Base-by-base conservation (phyloP, 2,113 vertebrate species). In the Oreochromis niloticus region DNA sequence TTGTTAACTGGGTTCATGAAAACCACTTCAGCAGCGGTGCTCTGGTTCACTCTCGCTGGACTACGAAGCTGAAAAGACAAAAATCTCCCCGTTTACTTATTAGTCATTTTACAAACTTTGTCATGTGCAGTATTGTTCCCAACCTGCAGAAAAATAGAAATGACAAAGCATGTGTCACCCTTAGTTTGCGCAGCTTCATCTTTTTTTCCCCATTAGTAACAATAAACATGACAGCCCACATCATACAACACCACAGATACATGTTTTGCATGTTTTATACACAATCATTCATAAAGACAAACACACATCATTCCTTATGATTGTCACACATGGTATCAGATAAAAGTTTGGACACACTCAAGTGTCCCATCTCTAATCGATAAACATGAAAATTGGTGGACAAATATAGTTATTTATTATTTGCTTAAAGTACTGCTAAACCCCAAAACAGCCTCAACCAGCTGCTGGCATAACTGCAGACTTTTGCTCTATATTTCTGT, bases 1-100 rank as follows among this genome's bases (percentile, higher is more conserved):
- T 89, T 88, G 0, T 82, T 6, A 7, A 96, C 39, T 2, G 97
- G 94, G 87, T 98, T 99, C 48, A 14, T 59, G 85, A 98, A 94
- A 19, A 89, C 6, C 61, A 98, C 73, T 10, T 92, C 92, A 4
- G 39, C 96, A 1, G 0, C 90, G 9, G 94, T 57, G 17, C 85
- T 81, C 2, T 85, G 48, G 30, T 92, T 61, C 9, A 95, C 89
- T 11, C 78, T 27, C 7, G 17, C 6, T 2, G 1, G 1, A 4
- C 43, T 12, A 0, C 0, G 2, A 9, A 85, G 16, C 95, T 95
- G 88, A 3, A 88, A 39, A 63, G 46, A 59, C 57, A 79, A 17
- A 83, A 34, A 43, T 6, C 39, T 7, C 12, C 6, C 2, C 1
- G 7, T 19, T 52, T 55, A 22, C 19, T 55, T 11, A 22, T 22